phyloP scores from a whole-genome alignment of 2,888 invertebrate species.

The Drosophila helvetica region DNA sequence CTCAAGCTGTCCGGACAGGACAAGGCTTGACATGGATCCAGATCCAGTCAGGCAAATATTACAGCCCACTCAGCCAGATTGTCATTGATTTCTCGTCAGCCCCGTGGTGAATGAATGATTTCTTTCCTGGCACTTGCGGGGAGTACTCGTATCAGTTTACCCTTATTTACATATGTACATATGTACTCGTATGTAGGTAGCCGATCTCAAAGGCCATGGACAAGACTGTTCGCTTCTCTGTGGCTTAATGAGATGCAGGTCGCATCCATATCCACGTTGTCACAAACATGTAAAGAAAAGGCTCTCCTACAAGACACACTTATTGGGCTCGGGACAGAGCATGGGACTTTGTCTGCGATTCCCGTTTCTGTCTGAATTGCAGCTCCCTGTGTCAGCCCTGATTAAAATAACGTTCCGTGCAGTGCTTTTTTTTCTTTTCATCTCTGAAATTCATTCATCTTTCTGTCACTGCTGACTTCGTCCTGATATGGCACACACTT shows the following conservation, averaged over 20 bases:
- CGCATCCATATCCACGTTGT: constrained; percentile 49
- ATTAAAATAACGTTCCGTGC: constrained; percentile 65
- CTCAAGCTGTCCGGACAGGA: constrained; percentile 10
- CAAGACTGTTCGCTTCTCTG: background rate
- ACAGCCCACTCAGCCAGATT: constrained; percentile 33
- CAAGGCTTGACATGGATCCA: constrained; percentile 32
- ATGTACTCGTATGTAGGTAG: background rate
- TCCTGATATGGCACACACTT: constrained; percentile 15
- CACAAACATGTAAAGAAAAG: constrained; percentile 30
- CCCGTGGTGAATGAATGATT: constrained; percentile 32
- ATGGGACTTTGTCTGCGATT: constrained; percentile 42
- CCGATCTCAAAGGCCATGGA: background rate
- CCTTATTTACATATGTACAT: background rate
- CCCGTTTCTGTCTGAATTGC: constrained; percentile 50
- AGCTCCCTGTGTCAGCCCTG: constrained; percentile 48
- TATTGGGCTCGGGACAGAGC: constrained; percentile 21
- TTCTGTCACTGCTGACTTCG: constrained; percentile 23
- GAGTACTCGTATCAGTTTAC: too few species aligned
- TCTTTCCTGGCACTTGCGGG: background rate
- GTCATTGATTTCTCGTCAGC: constrained; percentile 19
- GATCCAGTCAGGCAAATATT: constrained; percentile 25
- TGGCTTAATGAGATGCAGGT: constrained; percentile 72
- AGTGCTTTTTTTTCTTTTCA: constrained; percentile 21
- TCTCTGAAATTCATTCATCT: constrained; percentile 6
- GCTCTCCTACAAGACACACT: constrained; percentile 20